Conservation (phyloP, 2,797 vertebrate genomes). For the Alauda arvensis region DNA sequence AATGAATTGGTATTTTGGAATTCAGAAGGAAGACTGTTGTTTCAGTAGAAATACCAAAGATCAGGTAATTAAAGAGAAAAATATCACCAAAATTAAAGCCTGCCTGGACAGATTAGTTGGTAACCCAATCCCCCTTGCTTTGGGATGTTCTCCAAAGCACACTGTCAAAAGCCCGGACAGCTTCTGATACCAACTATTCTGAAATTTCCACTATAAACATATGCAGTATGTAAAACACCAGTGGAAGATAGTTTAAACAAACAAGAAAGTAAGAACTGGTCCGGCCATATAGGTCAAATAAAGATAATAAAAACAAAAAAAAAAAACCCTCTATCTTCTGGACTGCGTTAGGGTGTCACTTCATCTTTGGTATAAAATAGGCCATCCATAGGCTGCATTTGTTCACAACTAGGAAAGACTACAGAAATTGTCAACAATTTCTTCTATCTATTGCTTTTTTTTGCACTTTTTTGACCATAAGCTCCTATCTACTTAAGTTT, state of each 20-base stretch:
- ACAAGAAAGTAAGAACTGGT: slow-evolving; percentile 85
- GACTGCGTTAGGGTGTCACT: slow-evolving; percentile 91
- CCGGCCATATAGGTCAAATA: slow-evolving; percentile 91
- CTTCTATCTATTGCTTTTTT: slow-evolving; percentile 99
- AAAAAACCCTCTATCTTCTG: slow-evolving; percentile 81
- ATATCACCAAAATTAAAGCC: slow-evolving; percentile 49
- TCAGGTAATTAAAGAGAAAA: slow-evolving; percentile 52
- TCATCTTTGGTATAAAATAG: slow-evolving; percentile 99
- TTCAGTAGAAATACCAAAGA: slow-evolving; percentile 58
- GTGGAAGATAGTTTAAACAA: slow-evolving; percentile 85
- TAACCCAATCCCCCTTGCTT: slow-evolving; percentile 17
- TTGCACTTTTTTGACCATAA: slow-evolving; percentile 86
- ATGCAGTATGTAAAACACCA: slow-evolving; percentile 76
- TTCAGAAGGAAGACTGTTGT: slow-evolving; percentile 73
- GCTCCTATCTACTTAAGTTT: slow-evolving; percentile 88
- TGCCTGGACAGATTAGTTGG: slow-evolving; percentile 14
- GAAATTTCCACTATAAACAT: slow-evolving; percentile 51
- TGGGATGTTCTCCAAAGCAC: slow-evolving; percentile 41
- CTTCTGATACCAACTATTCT: slow-evolving; percentile 57
- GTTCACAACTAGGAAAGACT: slow-evolving; percentile 97
- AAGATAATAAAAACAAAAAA: slow-evolving; percentile 70
- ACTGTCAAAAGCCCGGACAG: not conserved
- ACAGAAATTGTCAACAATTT: slow-evolving; percentile 99
- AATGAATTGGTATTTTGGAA: slow-evolving; percentile 45
- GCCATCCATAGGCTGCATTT: slow-evolving; percentile 95